These are phyloP conservation scores for Halcyon badia DNA, from an alignment of 2,797 vertebrate species.

Conservation along the genomic window DNA sequence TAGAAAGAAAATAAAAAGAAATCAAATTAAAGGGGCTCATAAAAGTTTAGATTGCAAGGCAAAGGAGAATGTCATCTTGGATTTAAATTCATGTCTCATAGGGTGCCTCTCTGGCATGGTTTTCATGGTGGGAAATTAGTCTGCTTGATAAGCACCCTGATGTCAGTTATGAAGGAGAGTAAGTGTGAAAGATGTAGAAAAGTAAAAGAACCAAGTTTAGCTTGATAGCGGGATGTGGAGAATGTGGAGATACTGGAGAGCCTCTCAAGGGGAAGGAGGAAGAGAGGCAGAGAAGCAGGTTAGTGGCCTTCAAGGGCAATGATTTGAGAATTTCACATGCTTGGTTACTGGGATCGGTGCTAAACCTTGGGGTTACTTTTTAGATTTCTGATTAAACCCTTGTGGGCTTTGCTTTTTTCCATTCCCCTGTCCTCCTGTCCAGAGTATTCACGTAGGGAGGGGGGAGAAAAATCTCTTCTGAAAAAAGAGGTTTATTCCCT, in stretches of 20 bases:
- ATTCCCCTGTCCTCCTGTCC: fast-evolving
- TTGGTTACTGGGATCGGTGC: background rate
- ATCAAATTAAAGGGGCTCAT: fast-evolving
- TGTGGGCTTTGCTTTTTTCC: background rate
- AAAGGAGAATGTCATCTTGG: background rate
- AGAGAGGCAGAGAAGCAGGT: background rate
- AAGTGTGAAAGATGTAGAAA: background rate
- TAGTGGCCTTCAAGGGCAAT: background rate
- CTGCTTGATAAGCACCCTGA: background rate
- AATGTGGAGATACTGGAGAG: background rate
- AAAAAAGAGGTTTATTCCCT: background rate
- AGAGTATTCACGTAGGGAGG: fast-evolving
- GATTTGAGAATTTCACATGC: background rate
- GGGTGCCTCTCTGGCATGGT: background rate
- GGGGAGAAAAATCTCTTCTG: background rate
- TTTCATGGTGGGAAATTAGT: background rate
- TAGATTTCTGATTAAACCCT: background rate
- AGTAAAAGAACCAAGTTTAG: background rate
- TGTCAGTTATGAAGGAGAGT: background rate
- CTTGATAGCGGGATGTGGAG: background rate
- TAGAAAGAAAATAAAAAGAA: background rate
- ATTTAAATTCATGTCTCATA: background rate
- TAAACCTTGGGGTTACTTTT: background rate
- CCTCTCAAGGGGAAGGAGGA: background rate
- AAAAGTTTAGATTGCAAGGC: background rate